Conservation (phyloP, 2,888 invertebrate species). For the Mythimna pallens region DNA sequence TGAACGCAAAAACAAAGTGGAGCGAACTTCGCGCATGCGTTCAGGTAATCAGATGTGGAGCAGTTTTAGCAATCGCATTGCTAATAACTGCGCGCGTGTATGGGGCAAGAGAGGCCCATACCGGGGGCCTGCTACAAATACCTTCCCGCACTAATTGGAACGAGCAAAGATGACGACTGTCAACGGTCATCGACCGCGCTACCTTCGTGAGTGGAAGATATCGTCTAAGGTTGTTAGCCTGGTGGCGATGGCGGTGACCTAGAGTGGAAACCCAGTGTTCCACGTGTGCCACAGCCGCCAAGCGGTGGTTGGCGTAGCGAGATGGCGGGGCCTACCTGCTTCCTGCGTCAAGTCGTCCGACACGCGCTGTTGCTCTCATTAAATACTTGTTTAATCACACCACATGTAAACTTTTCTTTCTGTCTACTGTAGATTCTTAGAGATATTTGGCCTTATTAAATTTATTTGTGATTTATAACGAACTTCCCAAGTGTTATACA, state of each 20-base stretch:
- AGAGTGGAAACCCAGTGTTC: slow-evolving; percentile 27
- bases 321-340: background rate
- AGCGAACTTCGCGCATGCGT: slow-evolving; percentile 84
- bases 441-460: background rate
- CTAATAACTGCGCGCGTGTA: slow-evolving; percentile 71
- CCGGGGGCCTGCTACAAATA: slow-evolving; percentile 70
- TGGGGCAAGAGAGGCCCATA: slow-evolving; percentile 77
- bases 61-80: slow-evolving; percentile 79
- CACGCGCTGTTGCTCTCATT: slow-evolving; percentile 35
- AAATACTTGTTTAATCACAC: slow-evolving; percentile 12
- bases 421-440: background rate
- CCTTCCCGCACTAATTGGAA: slow-evolving; percentile 78
- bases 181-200: slow-evolving; percentile 82
- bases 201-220: slow-evolving; percentile 74
- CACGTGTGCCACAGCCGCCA: slow-evolving; percentile 8
- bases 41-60: slow-evolving; percentile 79
- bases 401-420: background rate
- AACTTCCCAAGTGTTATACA: background rate
- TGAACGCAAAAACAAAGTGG: slow-evolving; percentile 90
- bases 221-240: slow-evolving; percentile 78
- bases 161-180: slow-evolving; percentile 75
- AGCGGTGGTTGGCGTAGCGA: slow-evolving; percentile 7
- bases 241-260: slow-evolving; percentile 51
- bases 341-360: slow-evolving; percentile 7
- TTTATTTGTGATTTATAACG: background rate